Percentiles rank a stretch among this genome's conserved stretches.
Evolutionary conservation across 2,888 invertebrate genomes (phyloP).

Genomic region (Melinaea menophilus): DNA sequence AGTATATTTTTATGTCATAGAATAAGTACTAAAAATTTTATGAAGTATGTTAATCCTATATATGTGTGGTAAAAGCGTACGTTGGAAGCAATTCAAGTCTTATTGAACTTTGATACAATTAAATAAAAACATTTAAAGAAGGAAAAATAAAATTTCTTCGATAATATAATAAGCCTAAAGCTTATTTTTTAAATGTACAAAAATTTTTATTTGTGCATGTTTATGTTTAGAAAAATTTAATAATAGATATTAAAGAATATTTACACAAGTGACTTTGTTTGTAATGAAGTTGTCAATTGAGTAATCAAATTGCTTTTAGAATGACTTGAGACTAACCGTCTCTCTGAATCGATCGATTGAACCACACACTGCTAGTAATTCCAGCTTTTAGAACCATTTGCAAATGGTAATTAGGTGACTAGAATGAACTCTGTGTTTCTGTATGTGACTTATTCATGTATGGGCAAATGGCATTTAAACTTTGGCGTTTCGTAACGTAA

Average conservation of each 20-base stretch:
- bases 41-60: too few relatives aligned
- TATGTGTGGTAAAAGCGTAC: too few relatives aligned
- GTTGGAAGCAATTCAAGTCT: too few relatives aligned
- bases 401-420: conserved; percentile 61
- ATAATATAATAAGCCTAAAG: too few relatives aligned
- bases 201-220: too few relatives aligned
- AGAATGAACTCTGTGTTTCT: conserved; percentile 18
- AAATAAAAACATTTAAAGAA: too few relatives aligned
- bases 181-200: too few relatives aligned
- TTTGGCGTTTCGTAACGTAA: background rate
- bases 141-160: too few relatives aligned
- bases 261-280: conserved; percentile 39
- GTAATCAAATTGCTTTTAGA: conserved; percentile 49
- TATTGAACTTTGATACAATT: too few relatives aligned
- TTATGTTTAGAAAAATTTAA: background rate
- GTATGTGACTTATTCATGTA: conserved; percentile 15
- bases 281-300: conserved; percentile 24
- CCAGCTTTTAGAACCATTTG: conserved; percentile 63
- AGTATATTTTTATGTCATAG: too few relatives aligned
- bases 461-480: conserved; percentile 6
- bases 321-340: conserved; percentile 52
- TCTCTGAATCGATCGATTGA: conserved; percentile 40
- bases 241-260: conserved; percentile 11
- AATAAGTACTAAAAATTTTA: too few relatives aligned
- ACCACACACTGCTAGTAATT: conserved; percentile 62